Evolutionary conservation across 1,140 invertebrate species (phyloP), one percentile per base, ranked within the genome.

Genomic region (Caerostris darwini): DNA sequence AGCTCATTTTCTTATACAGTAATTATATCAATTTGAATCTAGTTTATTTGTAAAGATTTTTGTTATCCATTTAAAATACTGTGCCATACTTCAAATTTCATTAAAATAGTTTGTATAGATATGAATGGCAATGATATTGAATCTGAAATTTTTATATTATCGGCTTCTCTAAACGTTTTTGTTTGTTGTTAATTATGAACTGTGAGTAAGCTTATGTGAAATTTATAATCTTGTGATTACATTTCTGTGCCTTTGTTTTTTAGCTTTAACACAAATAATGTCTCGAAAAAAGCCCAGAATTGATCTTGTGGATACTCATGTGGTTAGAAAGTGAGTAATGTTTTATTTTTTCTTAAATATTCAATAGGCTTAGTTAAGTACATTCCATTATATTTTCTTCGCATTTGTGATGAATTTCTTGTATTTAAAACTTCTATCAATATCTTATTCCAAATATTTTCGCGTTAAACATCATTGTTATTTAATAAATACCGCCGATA

Each of bases 261-360:
- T 77, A 50, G 10, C 34, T 50, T 3, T 86, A 77, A 34, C 7
- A 53, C 3, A 56, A 17, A 82, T 1, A 59, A 92, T 92, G 90
- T 92, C 90, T 85, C 81, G 90, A 5, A 92, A 92, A 56, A 92
- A 69, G 58, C 54, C 57, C 17, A 64, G 90, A 57, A 92, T 92
- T 64, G 90, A 92, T 92, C 61, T 92, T 7, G 90, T 64, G 3
- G 90, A 92, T 57, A 56, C 90, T 69, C 90, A 92, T 67, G 90
- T 92, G n/a, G 90, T 92, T 19, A 83, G 82, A 54, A 92, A 92
- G 90, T 92, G 67, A 85, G 90, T 92, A 14, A 7, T 10, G n/a
- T 58, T 19, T 85, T 14, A 1, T 59, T 57, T 85, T 58, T 83
- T 83, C 56, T 2, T n/a, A 83, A 85, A 58, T 57, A 59, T 58